phyloP scores from a whole-genome alignment of 2,797 vertebrate genomes.

The Argentina silus region DNA sequence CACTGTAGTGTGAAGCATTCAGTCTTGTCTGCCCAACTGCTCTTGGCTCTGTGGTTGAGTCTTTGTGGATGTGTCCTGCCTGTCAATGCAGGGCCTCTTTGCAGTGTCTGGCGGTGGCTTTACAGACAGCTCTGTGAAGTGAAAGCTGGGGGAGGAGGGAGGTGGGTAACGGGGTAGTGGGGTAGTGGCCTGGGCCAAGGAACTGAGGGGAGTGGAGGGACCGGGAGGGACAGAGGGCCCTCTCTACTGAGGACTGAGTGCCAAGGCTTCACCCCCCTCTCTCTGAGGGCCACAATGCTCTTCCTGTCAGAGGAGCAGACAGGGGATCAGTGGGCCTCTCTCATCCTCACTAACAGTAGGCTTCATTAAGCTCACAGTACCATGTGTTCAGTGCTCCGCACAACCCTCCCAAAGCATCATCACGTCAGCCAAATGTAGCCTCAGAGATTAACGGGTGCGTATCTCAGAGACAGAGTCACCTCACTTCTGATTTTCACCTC shows the following conservation, averaged over 20 bases:
- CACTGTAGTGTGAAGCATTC: slow-evolving; percentile 54
- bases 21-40: slow-evolving; percentile 40
- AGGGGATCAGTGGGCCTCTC: slow-evolving; percentile 15
- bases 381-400: slow-evolving; percentile 12
- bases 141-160: slow-evolving; percentile 27
- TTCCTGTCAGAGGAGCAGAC: slow-evolving; percentile 36
- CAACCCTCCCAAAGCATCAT: neutral
- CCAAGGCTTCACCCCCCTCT: slow-evolving; percentile 27
- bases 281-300: slow-evolving; percentile 38
- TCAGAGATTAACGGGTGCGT: neutral
- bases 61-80: slow-evolving; percentile 44
- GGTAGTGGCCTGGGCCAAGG: slow-evolving; percentile 12
- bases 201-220: slow-evolving; percentile 26
- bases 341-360: slow-evolving; percentile 21
- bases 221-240: slow-evolving; percentile 41
- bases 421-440: neutral
- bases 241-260: slow-evolving; percentile 33
- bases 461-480: neutral
- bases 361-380: slow-evolving; percentile 19
- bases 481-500: neutral
- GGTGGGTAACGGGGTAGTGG: neutral
- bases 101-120: slow-evolving; percentile 39
- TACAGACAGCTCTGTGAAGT: slow-evolving; percentile 38
- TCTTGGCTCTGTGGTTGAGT: slow-evolving; percentile 35
- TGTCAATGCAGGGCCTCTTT: slow-evolving; percentile 54